Evolutionary conservation across 2,888 invertebrate genomes (phyloP).

Genomic region (Loripinus fragilis): DNA sequence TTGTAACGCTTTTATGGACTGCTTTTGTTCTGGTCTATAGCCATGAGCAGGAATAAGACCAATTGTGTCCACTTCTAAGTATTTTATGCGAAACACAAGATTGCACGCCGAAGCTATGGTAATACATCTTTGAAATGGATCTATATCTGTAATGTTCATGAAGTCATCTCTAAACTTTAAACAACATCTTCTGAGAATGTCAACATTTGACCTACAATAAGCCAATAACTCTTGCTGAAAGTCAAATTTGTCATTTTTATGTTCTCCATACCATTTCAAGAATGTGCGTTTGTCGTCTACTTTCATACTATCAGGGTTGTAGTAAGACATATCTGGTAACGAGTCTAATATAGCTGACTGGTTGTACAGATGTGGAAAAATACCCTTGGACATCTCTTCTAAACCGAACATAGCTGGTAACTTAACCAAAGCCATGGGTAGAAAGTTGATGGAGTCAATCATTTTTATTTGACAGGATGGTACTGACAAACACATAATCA

Average conservation of each 20-base stretch:
- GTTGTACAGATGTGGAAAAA: slow-evolving; percentile 31
- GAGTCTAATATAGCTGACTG: slow-evolving; percentile 5
- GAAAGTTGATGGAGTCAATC: slow-evolving; percentile 18
- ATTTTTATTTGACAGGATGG: slow-evolving; percentile 1
- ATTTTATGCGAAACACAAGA: slow-evolving; percentile 31
- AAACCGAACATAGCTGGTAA: background rate
- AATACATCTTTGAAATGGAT: slow-evolving; percentile 40
- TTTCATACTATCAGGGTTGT: slow-evolving; percentile 31
- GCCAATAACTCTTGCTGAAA: slow-evolving; percentile 32
- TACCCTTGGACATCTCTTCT: background rate
- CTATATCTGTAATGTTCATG: slow-evolving; percentile 33
- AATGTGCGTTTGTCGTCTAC: slow-evolving; percentile 11
- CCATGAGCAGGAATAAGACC: slow-evolving; percentile 48
- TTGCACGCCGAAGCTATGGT: slow-evolving; percentile 43
- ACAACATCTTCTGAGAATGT: slow-evolving; percentile 36
- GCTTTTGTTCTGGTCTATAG: slow-evolving; percentile 35
- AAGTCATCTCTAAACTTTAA: slow-evolving; percentile 24
- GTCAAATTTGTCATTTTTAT: slow-evolving; percentile 22
- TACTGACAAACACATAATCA: background rate
- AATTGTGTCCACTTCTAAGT: slow-evolving; percentile 25
- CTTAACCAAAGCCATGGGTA: background rate
- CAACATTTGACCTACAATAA: slow-evolving; percentile 39
- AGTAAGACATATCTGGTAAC: slow-evolving; percentile 22
- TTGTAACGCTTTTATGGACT: slow-evolving; percentile 38
- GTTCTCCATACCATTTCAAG: slow-evolving; percentile 30